Conservation (phyloP, 2,113 vertebrate genomes). For the Ranitomeya imitator region DNA sequence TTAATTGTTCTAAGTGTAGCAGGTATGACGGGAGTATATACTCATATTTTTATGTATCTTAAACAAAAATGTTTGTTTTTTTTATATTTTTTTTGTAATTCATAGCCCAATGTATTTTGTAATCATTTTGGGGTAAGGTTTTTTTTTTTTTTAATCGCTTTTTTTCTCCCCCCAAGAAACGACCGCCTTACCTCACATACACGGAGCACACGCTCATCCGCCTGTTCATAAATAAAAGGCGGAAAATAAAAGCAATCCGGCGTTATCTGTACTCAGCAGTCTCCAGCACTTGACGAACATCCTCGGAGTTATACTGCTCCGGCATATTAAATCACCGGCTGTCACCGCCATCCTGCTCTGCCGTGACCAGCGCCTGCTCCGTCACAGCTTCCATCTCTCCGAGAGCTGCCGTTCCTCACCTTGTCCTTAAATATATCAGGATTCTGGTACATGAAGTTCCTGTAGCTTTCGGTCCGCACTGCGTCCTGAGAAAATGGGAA, state of each 20-base stretch:
- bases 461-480: constrained; percentile 92
- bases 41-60: too few relatives aligned
- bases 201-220: not conserved
- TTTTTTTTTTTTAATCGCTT: too few relatives aligned
- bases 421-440: constrained; percentile 91
- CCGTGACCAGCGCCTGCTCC: not conserved
- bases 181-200: too few relatives aligned
- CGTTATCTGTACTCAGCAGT: constrained; percentile 81
- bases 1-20: not conserved
- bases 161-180: not conserved
- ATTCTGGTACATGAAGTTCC: constrained; percentile 92
- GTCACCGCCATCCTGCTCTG: constrained; percentile 41
- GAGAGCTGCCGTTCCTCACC: constrained; percentile 72
- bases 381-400: not conserved
- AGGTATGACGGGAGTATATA: too few relatives aligned
- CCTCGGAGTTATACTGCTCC: constrained; percentile 70
- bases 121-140: too few relatives aligned
- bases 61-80: too few relatives aligned
- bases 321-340: constrained; percentile 71
- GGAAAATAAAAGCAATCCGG: constrained; percentile 63
- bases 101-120: too few relatives aligned
- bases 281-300: constrained; percentile 65
- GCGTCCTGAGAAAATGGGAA: constrained; percentile 76
- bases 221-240: constrained; percentile 75
- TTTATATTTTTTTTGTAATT: too few relatives aligned